These are phyloP conservation scores for Dusona sp. DNA, from an alignment of 2,888 invertebrate species.

Conservation along the genomic window DNA sequence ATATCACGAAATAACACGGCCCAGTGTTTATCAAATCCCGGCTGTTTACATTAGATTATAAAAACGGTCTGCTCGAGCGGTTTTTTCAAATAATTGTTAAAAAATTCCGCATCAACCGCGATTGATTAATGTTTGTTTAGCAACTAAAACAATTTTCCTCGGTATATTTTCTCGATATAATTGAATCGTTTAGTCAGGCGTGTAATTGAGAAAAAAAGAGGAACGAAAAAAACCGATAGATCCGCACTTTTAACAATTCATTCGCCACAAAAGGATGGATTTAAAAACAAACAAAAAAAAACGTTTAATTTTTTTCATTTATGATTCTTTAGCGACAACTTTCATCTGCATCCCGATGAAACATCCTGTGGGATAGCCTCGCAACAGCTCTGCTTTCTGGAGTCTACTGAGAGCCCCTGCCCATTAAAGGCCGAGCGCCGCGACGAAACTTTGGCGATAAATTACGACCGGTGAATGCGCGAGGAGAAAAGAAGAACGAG, in stretches of 20 bases:
- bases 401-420: conserved; percentile 67
- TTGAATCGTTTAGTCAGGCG: neutral
- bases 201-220: neutral
- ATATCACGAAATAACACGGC: conserved; percentile 68
- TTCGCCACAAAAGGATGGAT: neutral
- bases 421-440: conserved; percentile 71
- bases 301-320: conserved; percentile 21
- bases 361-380: conserved; percentile 16
- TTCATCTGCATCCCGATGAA: conserved; percentile 16
- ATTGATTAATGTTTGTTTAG: neutral
- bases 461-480: conserved; percentile 71
- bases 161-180: neutral
- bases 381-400: conserved; percentile 4
- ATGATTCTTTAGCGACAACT: conserved; percentile 41
- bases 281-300: neutral
- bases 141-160: neutral
- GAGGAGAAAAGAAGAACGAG: conserved; percentile 61
- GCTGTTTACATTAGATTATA: conserved; percentile 26
- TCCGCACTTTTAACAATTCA: neutral
- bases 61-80: neutral
- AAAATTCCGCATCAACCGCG: neutral
- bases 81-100: neutral
- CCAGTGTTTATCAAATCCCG: conserved; percentile 65
- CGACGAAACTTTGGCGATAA: conserved; percentile 74
- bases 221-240: neutral